Evolutionary conservation across 2,888 invertebrate genomes (phyloP), one percentile per base, ranked within the genome.

Genomic region (Agrotis exclamationis): DNA sequence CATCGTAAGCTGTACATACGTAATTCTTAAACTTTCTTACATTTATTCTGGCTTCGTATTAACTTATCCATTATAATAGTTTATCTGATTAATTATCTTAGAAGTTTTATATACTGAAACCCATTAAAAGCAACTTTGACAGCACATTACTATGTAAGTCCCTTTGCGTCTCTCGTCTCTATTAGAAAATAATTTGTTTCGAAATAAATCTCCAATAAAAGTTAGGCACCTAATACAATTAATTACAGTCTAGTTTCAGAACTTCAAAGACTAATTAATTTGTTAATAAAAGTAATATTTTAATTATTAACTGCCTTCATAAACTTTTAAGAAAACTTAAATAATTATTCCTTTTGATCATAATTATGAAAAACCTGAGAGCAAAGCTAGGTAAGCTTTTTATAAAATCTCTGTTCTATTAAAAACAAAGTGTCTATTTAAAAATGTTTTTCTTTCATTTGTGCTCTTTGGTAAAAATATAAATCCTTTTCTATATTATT

Each of bases 191-290:
- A 39, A 39, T 39, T 39, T 39, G 39, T 39, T 39, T 39, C 39
- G 39, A 39, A 39, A 39, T 39, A 39, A 39, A 4, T 63, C 1
- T 16, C 3, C 13, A 51, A 18, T 13, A 20, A 20, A 58, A 60
- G 13, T 44, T n/a, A 14, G 20, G 13, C 5, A 22, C 6, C 1
- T 44, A 47, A 51, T 22, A n/a, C 13, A 62, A 56, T 69, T 60
- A 47, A 44, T 62, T 5, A 47, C 1, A 44, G 33, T 22, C 22
- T 11, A 44, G 1, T 24, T 45, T 24, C 13, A 16, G 70, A 58
- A 56, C 20, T 57, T 74, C 24, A 65, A 53, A 33, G 16, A 20
- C 22, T 18, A 51, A 14, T 44, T 20, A 28, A 44, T 57, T 60
- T 22, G 14, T 47, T 56, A 45, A 14, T 20, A 18, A 64, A 57